A percentile compares a stretch with the other conserved stretches of the same genome.
phyloP scores from a whole-genome alignment of 30 jellyfish, hydroid and myxozoan genomes.

The Haliclystus octoradiatus region DNA sequence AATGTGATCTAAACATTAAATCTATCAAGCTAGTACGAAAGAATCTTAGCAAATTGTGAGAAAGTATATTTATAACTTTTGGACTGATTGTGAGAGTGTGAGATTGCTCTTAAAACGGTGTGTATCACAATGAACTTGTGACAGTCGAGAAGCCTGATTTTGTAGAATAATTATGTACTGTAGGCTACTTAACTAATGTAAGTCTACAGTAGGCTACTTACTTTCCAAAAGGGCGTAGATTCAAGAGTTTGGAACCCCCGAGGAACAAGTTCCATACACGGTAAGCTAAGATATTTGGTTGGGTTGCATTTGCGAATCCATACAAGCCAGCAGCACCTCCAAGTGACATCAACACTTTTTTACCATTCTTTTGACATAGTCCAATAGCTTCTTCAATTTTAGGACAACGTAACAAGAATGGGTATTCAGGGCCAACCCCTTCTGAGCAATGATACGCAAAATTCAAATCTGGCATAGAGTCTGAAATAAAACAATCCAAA shows the following conservation, averaged over 20 bases:
- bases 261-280: conserved; percentile 75
- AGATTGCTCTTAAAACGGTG: too few relatives aligned
- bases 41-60: too few relatives aligned
- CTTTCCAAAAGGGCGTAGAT: conserved; percentile 92
- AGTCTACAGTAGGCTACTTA: too few relatives aligned
- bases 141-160: too few relatives aligned
- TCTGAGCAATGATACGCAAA: conserved; percentile 50
- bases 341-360: conserved; percentile 74
- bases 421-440: conserved; percentile 36
- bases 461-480: conserved; percentile 38
- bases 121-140: too few relatives aligned
- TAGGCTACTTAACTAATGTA: too few relatives aligned
- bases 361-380: conserved; percentile 83
- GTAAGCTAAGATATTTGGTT: conserved; percentile 67
- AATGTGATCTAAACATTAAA: too few relatives aligned
- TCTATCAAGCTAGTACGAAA: too few relatives aligned
- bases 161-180: too few relatives aligned
- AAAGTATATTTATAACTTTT: too few relatives aligned
- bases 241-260: conserved; percentile 54
- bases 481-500: conserved; percentile 11
- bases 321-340: conserved; percentile 97
- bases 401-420: conserved; percentile 56
- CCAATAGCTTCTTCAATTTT: conserved; percentile 56
- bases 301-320: conserved; percentile 68
- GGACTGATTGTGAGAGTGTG: too few relatives aligned